Evolutionary conservation across 1,140 invertebrate genomes (phyloP), one percentile per base, ranked within the genome.

Genomic region (Formica exsecta): DNA sequence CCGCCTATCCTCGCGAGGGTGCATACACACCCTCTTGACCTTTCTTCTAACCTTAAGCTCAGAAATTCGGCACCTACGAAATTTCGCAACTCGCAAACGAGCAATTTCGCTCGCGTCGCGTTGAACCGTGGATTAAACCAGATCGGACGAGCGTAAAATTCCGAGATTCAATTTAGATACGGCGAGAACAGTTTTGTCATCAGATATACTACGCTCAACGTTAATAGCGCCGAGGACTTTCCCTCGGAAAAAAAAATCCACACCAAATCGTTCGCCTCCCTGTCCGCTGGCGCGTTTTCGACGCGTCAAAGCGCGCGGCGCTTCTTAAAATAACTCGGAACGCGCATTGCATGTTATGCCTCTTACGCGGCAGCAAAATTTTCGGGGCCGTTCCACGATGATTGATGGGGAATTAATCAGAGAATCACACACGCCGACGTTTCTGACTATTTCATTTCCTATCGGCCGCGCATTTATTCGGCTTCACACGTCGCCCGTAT

Each of bases 371-470:
- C 22, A 38, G 57, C 65, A 41, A 61, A 83, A 83, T 54, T 48
- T 48, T 29, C 68, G 51, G 51, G 3, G 38, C 54, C 25, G 44
- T 71, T 71, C 19, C n/a, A 3, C 25, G 19, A 8, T 83, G 54
- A 83, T 74, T 74, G 68, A 83, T 83, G 79, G 54, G 3, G 79
- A 48, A 62, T 74, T 83, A 83, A 83, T 83, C 29, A 38, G 36
- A 8, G 16, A 83, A 25, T 65, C 79, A 29, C 79, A 41, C 8
- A 32, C 32, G 48, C 66, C 29, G 79, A 73, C 54, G 8, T 83
- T 73, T 81, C 54, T 71, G 36, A 73, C 79, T 74, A 73, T 83
- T 83, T 83, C 68, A 83, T 83, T 83, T 83, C 79, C 68, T 48
- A 70, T 25, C 16, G 38, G 51, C 13, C 44, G 66, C 79, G 2